Evolutionary conservation across 1,140 invertebrate genomes (phyloP).

Genomic region (Drosophila suzukii): DNA sequence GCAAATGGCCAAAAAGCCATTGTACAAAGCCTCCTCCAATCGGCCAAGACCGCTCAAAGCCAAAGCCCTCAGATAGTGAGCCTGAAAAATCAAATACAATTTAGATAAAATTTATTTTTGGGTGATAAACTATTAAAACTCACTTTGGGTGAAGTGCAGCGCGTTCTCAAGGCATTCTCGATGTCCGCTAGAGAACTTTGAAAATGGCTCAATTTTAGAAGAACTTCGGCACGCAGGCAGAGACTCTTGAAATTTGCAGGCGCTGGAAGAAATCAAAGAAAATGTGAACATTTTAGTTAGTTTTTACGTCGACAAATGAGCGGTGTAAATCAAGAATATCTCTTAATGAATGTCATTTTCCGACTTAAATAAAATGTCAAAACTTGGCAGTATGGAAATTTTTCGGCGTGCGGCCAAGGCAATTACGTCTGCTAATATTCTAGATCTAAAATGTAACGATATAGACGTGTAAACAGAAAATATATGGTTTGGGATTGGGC

Average conservation of each 20-base stretch:
- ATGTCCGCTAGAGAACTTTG: conserved; percentile 90
- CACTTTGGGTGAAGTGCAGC: conserved; percentile 91
- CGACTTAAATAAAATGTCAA: conserved; percentile 60
- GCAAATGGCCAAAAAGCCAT: conserved; percentile 85
- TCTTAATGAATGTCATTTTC: conserved; percentile 52
- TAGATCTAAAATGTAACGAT: conserved; percentile 12
- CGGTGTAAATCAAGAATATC: conserved; percentile 37
- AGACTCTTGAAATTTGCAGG: conserved; percentile 89
- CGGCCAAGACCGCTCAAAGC: conserved; percentile 87
- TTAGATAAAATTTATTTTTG: not conserved
- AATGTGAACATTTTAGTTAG: conserved; percentile 1
- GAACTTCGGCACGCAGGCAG: conserved; percentile 89
- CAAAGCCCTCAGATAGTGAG: conserved; percentile 88
- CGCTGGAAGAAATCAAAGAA: conserved; percentile 85
- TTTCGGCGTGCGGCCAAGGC: conserved; percentile 31
- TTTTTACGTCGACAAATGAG: conserved; percentile 4
- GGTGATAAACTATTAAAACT: conserved; percentile 33
- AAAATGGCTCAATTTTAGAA: conserved; percentile 87
- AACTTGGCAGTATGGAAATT: conserved; percentile 36
- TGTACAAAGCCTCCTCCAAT: conserved; percentile 89
- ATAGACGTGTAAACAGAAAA: conserved; percentile 5
- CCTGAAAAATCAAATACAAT: conserved; percentile 83
- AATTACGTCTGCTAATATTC: conserved; percentile 45
- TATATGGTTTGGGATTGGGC: not conserved
- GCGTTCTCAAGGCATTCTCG: conserved; percentile 87